Evolutionary conservation across 2,113 vertebrate species (phyloP).

Genomic region (Ceyx cyanopectus): DNA sequence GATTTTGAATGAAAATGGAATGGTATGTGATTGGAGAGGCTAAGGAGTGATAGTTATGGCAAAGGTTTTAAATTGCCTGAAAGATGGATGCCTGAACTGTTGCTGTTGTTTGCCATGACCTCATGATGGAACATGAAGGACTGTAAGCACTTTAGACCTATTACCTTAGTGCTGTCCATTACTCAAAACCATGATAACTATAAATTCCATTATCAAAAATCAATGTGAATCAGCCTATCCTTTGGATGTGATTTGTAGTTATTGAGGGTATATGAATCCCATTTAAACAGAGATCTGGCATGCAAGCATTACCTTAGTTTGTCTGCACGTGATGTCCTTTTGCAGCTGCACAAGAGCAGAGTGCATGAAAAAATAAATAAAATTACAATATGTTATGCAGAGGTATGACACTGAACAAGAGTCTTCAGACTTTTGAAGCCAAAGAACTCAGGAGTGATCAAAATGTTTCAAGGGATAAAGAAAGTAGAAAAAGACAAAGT

Average conservation of each 20-base stretch:
- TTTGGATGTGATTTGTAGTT: not conserved
- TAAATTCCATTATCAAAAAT: conserved; percentile 1
- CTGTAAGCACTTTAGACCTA: not conserved
- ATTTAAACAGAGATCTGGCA: not conserved
- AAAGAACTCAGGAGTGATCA: not conserved
- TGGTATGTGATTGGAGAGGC: not conserved
- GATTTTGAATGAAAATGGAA: not conserved
- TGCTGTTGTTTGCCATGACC: not conserved
- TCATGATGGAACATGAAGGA: not conserved
- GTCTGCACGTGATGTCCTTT: not conserved
- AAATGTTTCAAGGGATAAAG: not conserved
- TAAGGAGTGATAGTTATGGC: not conserved
- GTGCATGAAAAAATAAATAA: not conserved
- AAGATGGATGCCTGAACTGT: not conserved
- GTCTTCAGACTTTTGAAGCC: not conserved
- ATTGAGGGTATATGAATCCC: not conserved
- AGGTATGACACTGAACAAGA: not conserved
- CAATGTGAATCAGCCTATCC: not conserved
- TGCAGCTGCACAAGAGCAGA: not conserved
- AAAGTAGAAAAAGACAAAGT: not conserved
- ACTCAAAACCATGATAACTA: not conserved
- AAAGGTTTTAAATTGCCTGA: conserved; percentile 7
- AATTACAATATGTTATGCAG: not conserved
- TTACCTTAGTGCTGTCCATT: not conserved
- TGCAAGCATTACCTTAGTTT: not conserved